These are phyloP conservation scores for Merops nubicus DNA, from an alignment of 2,113 vertebrate species.

Conservation along the genomic window DNA sequence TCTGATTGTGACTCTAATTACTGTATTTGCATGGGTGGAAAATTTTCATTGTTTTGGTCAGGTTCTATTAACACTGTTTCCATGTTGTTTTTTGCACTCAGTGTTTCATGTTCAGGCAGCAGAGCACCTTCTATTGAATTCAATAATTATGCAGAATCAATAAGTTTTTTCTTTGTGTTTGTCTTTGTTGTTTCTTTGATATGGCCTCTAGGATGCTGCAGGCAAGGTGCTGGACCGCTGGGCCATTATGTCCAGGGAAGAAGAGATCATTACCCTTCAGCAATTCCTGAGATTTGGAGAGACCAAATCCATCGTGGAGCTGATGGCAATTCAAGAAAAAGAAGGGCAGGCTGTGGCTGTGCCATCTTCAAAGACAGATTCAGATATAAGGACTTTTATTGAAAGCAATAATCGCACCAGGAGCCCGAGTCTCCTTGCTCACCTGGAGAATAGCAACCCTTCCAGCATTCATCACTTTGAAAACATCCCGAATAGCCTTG, in stretches of 20 bases:
- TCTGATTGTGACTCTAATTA: slow-evolving; percentile 74
- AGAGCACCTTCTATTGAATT: slow-evolving; percentile 75
- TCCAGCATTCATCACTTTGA: slow-evolving; percentile 99
- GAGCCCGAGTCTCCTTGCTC: slow-evolving; percentile 94
- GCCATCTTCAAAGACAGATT: slow-evolving; percentile 96
- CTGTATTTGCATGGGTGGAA: slow-evolving; percentile 73
- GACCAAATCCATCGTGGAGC: slow-evolving; percentile 99
- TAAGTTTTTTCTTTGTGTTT: slow-evolving; percentile 88
- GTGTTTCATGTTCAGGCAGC: slow-evolving; percentile 77
- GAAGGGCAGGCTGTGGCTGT: slow-evolving; percentile 98
- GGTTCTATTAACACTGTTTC: slow-evolving; percentile 66
- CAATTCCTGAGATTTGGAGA: slow-evolving; percentile 99
- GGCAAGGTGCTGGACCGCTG: slow-evolving; percentile 99
- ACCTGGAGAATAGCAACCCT: slow-evolving; percentile 96
- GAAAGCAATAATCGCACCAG: slow-evolving; percentile 98
- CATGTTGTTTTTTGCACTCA: slow-evolving; percentile 74
- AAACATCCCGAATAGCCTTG: slow-evolving; percentile 98
- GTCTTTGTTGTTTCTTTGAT: slow-evolving; percentile 89
- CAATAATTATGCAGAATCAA: slow-evolving; percentile 90
- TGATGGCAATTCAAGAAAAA: slow-evolving; percentile 99
- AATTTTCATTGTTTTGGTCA: slow-evolving; percentile 65
- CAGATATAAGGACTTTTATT: slow-evolving; percentile 98
- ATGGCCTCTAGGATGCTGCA: slow-evolving; percentile 94
- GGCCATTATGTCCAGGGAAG: slow-evolving; percentile 99
- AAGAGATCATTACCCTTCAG: slow-evolving; percentile 99